phyloP scores from a whole-genome alignment of 2,888 invertebrate species.

The Slavum lentiscoides region DNA sequence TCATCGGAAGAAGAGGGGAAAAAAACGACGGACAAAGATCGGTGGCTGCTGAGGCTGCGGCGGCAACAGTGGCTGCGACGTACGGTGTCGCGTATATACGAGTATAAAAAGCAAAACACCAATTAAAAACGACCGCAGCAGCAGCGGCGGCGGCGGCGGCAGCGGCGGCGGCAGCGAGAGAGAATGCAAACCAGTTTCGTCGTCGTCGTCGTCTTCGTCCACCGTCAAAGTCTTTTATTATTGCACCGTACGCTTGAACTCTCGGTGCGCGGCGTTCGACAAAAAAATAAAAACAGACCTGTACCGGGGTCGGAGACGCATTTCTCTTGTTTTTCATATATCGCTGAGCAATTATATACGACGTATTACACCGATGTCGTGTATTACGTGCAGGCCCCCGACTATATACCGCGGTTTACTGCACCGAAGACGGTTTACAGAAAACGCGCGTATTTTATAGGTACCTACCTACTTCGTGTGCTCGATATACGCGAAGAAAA shows the following conservation, averaged over 20 bases:
- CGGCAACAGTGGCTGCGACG: background rate
- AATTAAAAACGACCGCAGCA: conserved; percentile 44
- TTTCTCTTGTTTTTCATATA: too few relatives aligned
- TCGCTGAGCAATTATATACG: too few relatives aligned
- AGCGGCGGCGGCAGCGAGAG: background rate
- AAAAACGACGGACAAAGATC: background rate
- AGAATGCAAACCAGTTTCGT: conserved; percentile 50
- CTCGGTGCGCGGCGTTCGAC: background rate
- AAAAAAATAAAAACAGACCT: too few relatives aligned
- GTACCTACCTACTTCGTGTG: too few relatives aligned
- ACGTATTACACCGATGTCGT: too few relatives aligned
- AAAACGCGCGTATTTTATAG: too few relatives aligned
- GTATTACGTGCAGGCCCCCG: too few relatives aligned
- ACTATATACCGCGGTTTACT: too few relatives aligned
- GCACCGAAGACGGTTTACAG: too few relatives aligned
- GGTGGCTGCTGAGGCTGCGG: background rate
- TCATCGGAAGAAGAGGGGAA: background rate
- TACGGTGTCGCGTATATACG: background rate
- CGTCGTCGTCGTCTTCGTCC: background rate
- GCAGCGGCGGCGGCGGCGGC: background rate
- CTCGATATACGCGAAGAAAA: too few relatives aligned
- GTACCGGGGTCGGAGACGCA: too few relatives aligned
- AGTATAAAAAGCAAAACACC: background rate
- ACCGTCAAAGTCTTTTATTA: background rate
- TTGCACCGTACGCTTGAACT: background rate